These are phyloP conservation scores for Antechinus stuartii DNA, from an alignment of 2,113 vertebrate genomes.

Conservation along the genomic window DNA sequence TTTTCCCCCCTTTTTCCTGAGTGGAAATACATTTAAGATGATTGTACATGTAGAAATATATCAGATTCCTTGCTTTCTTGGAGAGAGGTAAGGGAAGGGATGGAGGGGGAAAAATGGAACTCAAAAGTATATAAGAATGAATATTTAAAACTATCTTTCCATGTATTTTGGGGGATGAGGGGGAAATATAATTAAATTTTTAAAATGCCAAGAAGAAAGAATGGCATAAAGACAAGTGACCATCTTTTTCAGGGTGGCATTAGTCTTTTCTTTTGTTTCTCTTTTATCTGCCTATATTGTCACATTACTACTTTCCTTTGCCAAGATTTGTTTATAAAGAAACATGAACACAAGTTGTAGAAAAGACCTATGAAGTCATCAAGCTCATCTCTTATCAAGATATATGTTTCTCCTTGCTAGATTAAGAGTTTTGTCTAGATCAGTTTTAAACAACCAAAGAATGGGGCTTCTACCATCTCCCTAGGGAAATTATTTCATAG, in stretches of 20 bases:
- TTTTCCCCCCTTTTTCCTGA: too few species aligned
- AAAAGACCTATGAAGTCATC: not conserved
- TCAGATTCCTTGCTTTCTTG: too few species aligned
- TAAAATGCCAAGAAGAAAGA: not conserved
- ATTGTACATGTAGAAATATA: too few species aligned
- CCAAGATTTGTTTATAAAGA: slow-evolving; percentile 1
- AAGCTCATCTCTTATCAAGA: not conserved
- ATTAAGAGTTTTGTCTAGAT: slow-evolving; percentile 15
- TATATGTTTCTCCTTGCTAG: slow-evolving; percentile 8
- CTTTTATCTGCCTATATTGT: not conserved
- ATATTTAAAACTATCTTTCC: too few species aligned
- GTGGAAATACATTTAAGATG: too few species aligned
- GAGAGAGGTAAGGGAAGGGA: too few species aligned
- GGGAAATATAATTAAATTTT: too few species aligned
- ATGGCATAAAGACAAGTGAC: not conserved
- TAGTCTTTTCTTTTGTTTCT: not conserved
- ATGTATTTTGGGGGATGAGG: too few species aligned
- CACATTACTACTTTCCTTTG: not conserved
- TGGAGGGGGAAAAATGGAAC: too few species aligned
- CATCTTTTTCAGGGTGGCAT: not conserved
- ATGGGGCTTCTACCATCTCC: not conserved
- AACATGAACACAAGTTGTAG: not conserved
- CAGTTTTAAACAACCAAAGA: not conserved
- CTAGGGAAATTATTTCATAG: slow-evolving; percentile 29
- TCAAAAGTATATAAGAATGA: too few species aligned